Evolutionary conservation across 2,888 invertebrate species (phyloP), one percentile per base, ranked within the genome.

Genomic region (Yponomeuta cagnagella): DNA sequence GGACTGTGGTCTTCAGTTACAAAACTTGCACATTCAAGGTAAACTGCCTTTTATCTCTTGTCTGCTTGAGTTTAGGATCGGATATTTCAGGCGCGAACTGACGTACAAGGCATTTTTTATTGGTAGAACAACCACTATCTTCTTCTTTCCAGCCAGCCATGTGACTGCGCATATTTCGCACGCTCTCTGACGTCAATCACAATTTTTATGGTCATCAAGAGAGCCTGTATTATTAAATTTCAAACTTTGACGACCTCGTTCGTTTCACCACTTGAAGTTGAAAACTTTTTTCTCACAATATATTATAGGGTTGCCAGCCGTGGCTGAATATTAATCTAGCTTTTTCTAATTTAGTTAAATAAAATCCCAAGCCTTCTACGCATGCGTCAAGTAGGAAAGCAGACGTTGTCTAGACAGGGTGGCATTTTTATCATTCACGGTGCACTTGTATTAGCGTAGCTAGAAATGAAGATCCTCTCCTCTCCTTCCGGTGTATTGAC

Each of bases 391-490:
- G 72, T 73, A 73, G 12, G n/a, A 68, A 68, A 68, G 78, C 84
- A 85, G 86, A 86, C 87, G 77, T 73, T 73, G 87, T 88, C 88
- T 88, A 88, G 88, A 88, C 88, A 74, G 86, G 84, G 85, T 78
- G 82, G 80, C 76, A 78, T 77, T 73, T 73, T 71, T 76, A 74
- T 75, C 72, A 72, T 70, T 63, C 68, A 58, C 52, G 15, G 15
- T 58, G 52, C 52, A 37, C 48, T 31, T 33, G 70, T n/a, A 37
- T 69, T 68, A 37, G 23, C 52, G 52, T 58, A 58, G 52, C 52
- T 15, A 58, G 15, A 58, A 58, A 58, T 58, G 9, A 58, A 58
- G 52, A 15, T 8, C 68, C 23, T 23, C 23, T 68, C 48, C 68
- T 15, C 15, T 58, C 15, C 15, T 58, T 15, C 52, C 52, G 3